Percentiles rank a stretch among this genome's conserved stretches.
phyloP scores from a whole-genome alignment of 2,113 vertebrate species.

The Pristiophorus japonicus region DNA sequence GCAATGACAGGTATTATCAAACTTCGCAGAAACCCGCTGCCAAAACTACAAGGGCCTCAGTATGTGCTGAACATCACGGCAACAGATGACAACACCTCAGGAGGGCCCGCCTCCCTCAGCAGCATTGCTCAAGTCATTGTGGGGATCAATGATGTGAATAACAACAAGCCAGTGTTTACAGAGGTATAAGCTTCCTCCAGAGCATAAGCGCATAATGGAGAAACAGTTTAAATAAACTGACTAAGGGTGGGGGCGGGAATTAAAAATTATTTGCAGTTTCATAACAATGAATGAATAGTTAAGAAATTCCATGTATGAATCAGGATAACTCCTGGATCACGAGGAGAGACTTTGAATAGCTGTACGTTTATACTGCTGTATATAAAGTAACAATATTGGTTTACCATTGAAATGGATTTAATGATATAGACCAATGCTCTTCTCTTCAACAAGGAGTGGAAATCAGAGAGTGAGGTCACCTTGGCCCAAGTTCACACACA shows the following conservation, averaged over 20 bases:
- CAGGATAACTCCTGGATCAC: not conserved
- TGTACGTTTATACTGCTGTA: not conserved
- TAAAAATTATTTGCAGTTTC: not conserved
- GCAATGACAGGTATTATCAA: slow-evolving; percentile 69
- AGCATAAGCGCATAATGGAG: not conserved
- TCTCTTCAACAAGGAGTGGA: not conserved
- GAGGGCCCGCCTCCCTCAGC: slow-evolving; percentile 69
- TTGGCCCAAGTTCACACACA: not conserved
- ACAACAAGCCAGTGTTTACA: slow-evolving; percentile 78
- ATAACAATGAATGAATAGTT: not conserved
- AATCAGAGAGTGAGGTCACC: not conserved
- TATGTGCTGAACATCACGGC: slow-evolving; percentile 77
- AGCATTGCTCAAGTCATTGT: slow-evolving; percentile 75
- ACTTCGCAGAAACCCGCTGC: slow-evolving; percentile 66
- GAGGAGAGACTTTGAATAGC: not conserved
- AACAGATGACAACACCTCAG: slow-evolving; percentile 72
- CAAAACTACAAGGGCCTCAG: slow-evolving; percentile 61
- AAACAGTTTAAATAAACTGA: not conserved
- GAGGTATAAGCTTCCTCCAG: slow-evolving; percentile 54
- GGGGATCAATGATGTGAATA: slow-evolving; percentile 78
- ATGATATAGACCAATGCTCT: too few species aligned
- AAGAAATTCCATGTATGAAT: not conserved
- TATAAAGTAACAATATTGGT: not conserved
- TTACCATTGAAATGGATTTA: not conserved
- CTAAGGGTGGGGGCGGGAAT: not conserved